Evolutionary conservation across 2,888 invertebrate genomes (phyloP).

Genomic region (Drosophila ustulata): DNA sequence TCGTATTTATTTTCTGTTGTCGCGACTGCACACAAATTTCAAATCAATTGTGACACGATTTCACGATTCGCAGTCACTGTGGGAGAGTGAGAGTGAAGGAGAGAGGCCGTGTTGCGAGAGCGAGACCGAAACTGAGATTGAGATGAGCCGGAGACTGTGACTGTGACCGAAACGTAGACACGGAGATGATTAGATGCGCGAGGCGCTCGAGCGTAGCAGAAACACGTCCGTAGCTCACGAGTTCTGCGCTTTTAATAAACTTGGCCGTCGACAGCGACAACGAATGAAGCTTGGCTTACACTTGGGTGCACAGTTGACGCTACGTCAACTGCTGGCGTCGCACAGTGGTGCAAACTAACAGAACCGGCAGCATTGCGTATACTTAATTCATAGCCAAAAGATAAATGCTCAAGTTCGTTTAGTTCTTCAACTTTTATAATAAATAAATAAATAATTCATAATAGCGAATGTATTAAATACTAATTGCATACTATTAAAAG

Average conservation of each 20-base stretch:
- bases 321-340: slow-evolving; percentile 22
- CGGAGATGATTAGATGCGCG: slow-evolving; percentile 48
- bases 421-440: no score
- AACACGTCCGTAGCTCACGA: slow-evolving; percentile 83
- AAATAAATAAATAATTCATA: no score
- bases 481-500: background rate
- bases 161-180: slow-evolving; percentile 35
- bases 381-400: background rate
- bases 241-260: slow-evolving; percentile 83
- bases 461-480: background rate
- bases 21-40: slow-evolving; percentile 59
- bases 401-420: no score
- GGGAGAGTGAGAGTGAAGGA: slow-evolving; percentile 17
- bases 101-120: slow-evolving; percentile 15
- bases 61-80: slow-evolving; percentile 62
- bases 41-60: slow-evolving; percentile 79
- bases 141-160: slow-evolving; percentile 30
- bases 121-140: slow-evolving; percentile 21
- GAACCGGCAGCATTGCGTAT: background rate
- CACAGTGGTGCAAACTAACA: slow-evolving; percentile 33
- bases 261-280: slow-evolving; percentile 59
- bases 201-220: slow-evolving; percentile 68
- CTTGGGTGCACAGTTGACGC: slow-evolving; percentile 30
- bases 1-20: slow-evolving; percentile 55
- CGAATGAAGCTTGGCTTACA: slow-evolving; percentile 66